These are phyloP conservation scores for Oscheius sp. DNA, from an alignment of 2,888 invertebrate species.

Conservation along the genomic window DNA sequence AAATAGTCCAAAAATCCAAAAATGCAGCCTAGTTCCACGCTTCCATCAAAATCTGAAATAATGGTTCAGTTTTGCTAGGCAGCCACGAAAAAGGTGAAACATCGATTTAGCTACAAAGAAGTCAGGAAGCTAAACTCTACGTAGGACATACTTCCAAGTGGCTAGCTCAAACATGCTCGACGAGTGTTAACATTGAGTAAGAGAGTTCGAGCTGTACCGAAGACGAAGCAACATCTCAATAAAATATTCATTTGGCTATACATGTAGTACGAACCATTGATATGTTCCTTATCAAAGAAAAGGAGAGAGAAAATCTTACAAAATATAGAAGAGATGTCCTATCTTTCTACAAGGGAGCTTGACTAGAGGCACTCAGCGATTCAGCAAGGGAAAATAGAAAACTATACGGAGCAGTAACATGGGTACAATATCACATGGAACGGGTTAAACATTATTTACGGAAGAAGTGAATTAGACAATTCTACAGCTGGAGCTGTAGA, in stretches of 20 bases:
- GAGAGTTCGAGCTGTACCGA: slow-evolving; percentile 4
- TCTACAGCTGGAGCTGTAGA: slow-evolving; percentile 11
- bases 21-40: too few species aligned
- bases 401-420: slow-evolving; percentile 14
- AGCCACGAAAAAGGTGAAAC: too few species aligned
- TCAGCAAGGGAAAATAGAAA: not conserved
- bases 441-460: slow-evolving; percentile 27
- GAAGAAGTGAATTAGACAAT: slow-evolving; percentile 31
- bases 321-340: slow-evolving; percentile 1
- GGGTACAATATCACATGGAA: slow-evolving; percentile 35
- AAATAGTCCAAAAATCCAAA: too few species aligned
- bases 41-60: too few species aligned
- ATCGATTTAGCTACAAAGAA: too few species aligned
- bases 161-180: slow-evolving; percentile 28
- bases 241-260: slow-evolving; percentile 32
- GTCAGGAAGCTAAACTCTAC: not conserved
- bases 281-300: slow-evolving; percentile 37
- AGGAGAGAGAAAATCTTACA: slow-evolving; percentile 5
- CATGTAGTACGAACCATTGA: slow-evolving; percentile 37
- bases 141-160: slow-evolving; percentile 27
- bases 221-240: slow-evolving; percentile 19
- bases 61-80: too few species aligned
- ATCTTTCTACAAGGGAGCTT: slow-evolving; percentile 24
- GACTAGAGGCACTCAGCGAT: slow-evolving; percentile 36
- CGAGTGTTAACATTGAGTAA: slow-evolving; percentile 22